phyloP scores from a whole-genome alignment of 2,113 vertebrate genomes.

The Heterocephalus glaber region DNA sequence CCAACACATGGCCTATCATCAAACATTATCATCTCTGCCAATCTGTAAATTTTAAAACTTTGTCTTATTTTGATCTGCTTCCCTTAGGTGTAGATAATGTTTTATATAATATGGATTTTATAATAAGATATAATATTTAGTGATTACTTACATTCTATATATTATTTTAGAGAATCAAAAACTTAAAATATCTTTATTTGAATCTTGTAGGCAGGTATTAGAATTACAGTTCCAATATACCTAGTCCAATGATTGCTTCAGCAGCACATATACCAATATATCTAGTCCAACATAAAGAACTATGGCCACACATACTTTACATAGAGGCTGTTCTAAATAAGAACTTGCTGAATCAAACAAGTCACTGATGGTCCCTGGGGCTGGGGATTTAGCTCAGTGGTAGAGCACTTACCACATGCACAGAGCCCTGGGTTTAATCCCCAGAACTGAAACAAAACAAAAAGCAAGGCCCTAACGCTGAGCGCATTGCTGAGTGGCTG shows the following conservation, averaged over 20 bases:
- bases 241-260: background rate
- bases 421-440: background rate
- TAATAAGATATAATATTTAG: background rate
- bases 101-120: background rate
- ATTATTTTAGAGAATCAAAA: conserved; percentile 31
- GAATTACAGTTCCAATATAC: background rate
- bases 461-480: background rate
- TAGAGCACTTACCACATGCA: background rate
- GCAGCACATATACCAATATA: background rate
- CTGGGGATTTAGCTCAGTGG: background rate
- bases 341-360: background rate
- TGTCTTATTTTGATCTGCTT: background rate
- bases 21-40: background rate
- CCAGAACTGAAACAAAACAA: background rate
- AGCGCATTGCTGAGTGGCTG: background rate
- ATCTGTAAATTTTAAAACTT: background rate
- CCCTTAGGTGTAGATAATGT: background rate
- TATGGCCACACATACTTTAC: background rate
- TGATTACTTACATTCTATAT: background rate
- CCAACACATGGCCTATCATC: background rate
- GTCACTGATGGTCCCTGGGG: background rate
- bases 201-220: background rate
- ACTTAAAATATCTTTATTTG: background rate
- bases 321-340: background rate
- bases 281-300: background rate